Percentiles rank a stretch among this genome's conserved stretches.
phyloP scores from a whole-genome alignment of 2,113 vertebrate species.

The Regulus satrapa region DNA sequence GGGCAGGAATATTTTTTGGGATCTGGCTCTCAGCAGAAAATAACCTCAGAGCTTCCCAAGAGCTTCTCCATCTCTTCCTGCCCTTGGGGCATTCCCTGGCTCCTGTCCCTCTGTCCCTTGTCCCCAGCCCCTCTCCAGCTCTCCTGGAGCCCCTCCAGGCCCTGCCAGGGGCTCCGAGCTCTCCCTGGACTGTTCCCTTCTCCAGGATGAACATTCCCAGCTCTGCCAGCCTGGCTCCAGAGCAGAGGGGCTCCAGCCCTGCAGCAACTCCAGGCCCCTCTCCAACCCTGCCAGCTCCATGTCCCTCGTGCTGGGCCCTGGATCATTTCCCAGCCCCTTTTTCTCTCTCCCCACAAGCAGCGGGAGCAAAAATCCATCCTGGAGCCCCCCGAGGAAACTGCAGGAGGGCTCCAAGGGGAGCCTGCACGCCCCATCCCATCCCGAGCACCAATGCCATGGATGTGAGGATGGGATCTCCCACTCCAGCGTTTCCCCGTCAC shows the following conservation, averaged over 20 bases:
- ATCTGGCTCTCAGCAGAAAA: background rate
- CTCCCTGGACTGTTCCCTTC: background rate
- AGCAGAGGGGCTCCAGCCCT: background rate
- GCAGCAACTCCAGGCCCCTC: accelerated
- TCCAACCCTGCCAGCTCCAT: accelerated
- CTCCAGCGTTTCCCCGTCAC: background rate
- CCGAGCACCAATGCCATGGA: accelerated
- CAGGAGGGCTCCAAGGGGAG: accelerated
- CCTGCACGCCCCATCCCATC: background rate
- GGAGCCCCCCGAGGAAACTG: background rate
- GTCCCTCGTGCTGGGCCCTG: background rate
- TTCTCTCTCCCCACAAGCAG: background rate
- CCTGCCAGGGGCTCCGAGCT: accelerated
- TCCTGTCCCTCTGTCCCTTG: background rate
- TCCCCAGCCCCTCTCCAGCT: background rate
- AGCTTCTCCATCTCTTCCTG: background rate
- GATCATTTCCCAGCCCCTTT: background rate
- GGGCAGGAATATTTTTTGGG: background rate
- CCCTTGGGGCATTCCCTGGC: background rate
- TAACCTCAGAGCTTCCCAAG: background rate
- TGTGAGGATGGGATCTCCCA: accelerated
- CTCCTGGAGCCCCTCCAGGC: background rate
- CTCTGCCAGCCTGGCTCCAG: background rate
- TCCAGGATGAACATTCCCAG: background rate
- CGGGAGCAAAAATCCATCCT: background rate